Conservation (phyloP, 1,140 invertebrate genomes). For the Plutomurus gul region DNA sequence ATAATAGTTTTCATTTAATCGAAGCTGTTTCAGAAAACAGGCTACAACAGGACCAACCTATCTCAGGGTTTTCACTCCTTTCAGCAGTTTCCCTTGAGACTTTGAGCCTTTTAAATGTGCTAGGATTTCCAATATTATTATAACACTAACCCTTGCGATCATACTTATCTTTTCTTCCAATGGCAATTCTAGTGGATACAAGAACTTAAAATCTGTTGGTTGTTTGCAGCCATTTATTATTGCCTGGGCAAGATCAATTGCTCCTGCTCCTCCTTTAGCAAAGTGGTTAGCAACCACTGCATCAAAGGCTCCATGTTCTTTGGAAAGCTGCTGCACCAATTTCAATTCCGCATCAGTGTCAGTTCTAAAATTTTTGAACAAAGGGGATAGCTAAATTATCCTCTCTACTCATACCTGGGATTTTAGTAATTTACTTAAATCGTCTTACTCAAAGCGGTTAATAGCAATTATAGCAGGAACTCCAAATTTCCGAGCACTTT, state of each 20-base stretch:
- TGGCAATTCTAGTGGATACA: slow-evolving; percentile 80
- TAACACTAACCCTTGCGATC: slow-evolving; percentile 85
- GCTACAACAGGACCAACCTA: too few relatives aligned
- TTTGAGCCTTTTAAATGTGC: too few relatives aligned
- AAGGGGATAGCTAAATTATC: slow-evolving; percentile 43
- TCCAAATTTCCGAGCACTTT: slow-evolving; percentile 86
- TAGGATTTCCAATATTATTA: too few relatives aligned
- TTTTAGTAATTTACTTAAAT: background rate
- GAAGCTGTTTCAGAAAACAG: too few relatives aligned
- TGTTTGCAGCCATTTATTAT: slow-evolving; percentile 76
- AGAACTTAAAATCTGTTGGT: slow-evolving; percentile 68
- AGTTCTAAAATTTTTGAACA: slow-evolving; percentile 62
- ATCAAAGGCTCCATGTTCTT: slow-evolving; percentile 78
- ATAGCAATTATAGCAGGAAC: slow-evolving; percentile 95
- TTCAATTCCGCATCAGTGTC: slow-evolving; percentile 86
- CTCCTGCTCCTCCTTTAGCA: slow-evolving; percentile 87
- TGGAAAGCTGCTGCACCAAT: slow-evolving; percentile 73
- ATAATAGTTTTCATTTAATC: too few relatives aligned
- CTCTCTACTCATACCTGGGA: background rate
- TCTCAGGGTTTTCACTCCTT: too few relatives aligned
- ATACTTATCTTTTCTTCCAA: slow-evolving; percentile 86
- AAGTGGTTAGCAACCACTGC: slow-evolving; percentile 90
- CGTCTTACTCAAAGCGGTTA: slow-evolving; percentile 79
- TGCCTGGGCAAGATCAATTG: slow-evolving; percentile 80
- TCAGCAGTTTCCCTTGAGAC: too few relatives aligned